phyloP scores from a whole-genome alignment of 2,113 vertebrate species.

The Telmatochromis brichardi region DNA sequence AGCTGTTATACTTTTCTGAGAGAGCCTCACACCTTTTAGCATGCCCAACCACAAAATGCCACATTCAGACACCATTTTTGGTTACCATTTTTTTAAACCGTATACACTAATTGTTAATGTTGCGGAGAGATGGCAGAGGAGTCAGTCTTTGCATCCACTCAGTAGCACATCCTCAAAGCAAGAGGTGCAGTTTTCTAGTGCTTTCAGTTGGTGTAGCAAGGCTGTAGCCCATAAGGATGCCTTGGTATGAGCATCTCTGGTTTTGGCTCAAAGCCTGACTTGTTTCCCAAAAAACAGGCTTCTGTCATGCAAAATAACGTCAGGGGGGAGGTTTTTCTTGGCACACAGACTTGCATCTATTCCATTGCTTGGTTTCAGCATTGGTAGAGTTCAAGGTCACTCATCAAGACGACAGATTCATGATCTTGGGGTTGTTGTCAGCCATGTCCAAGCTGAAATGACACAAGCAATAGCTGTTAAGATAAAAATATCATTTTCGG shows the following conservation, averaged over 20 bases:
- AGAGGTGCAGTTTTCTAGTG: neutral
- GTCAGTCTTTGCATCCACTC: constrained; percentile 22
- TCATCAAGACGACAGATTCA: neutral
- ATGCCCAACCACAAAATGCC: constrained; percentile 43
- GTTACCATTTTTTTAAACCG: constrained; percentile 35
- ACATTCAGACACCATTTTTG: constrained; percentile 50
- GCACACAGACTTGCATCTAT: neutral
- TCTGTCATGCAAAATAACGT: neutral
- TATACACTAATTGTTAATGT: constrained; percentile 10
- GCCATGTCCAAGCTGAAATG: constrained; percentile 38
- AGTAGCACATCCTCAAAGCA: constrained; percentile 43
- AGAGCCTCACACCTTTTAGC: constrained; percentile 46
- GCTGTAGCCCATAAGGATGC: constrained; percentile 34
- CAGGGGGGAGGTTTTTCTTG: neutral
- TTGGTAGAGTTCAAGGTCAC: constrained; percentile 43
- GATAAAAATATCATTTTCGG: neutral
- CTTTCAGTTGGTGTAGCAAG: constrained; percentile 36
- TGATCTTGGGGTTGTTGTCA: neutral
- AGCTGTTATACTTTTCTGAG: constrained; percentile 46
- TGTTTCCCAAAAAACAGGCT: constrained; percentile 15
- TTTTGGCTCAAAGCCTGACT: constrained; percentile 15
- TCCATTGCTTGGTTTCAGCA: neutral
- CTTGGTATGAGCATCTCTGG: constrained; percentile 46
- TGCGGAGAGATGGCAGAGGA: neutral
- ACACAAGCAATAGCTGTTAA: neutral